Evolutionary conservation across 2,888 invertebrate species (phyloP), one percentile per base, ranked within the genome.

Genomic region (Hanleya hanleyi): DNA sequence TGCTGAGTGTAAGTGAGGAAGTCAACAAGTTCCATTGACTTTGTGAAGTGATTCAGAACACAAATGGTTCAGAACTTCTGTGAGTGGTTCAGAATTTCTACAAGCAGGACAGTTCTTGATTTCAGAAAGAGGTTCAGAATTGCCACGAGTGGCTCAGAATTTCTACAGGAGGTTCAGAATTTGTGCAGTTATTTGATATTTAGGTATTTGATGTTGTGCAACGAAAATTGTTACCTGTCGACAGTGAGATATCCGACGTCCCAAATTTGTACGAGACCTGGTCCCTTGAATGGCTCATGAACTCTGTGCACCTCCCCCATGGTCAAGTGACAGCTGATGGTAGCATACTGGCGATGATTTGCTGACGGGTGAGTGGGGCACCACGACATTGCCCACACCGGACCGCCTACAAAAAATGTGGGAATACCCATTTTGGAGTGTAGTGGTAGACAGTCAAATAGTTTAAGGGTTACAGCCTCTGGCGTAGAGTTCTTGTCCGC

Each of bases 251-350:
- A n/a, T 15, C 77, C 77, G n/a, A 73, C 69, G 57, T 77, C 71
- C 83, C 83, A 83, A n/a, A 83, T 73, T 70, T 83, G 83, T 38
- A 83, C 77, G 5, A 74, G 18, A 1, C 81, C 78, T 22, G 73
- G 79, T 1, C 73, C 70, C 0, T 41, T 22, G 6, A 38, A 36
- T 3, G 65, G 47, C 18, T 69, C 29, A 18, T 37, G 51, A 7
- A 71, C 41, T 6, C n/a, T 61, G 32, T 77, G 67, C 1, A 35
- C 7, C 0, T 69, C 41, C 3, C 74, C 69, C 61, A 69, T 72
- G 9, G 69, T 64, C 2, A 36, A 29, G 62, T 81, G 76, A 12
- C 81, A 77, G 9, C 74, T 71, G 3, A 82, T 70, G 22, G 81
- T 81, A 29, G 81, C 66, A 57, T 72, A 79, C 73, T 83, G 81